Conservation (phyloP, 2,797 vertebrate genomes). For the Enteromius unitaeniatus region DNA sequence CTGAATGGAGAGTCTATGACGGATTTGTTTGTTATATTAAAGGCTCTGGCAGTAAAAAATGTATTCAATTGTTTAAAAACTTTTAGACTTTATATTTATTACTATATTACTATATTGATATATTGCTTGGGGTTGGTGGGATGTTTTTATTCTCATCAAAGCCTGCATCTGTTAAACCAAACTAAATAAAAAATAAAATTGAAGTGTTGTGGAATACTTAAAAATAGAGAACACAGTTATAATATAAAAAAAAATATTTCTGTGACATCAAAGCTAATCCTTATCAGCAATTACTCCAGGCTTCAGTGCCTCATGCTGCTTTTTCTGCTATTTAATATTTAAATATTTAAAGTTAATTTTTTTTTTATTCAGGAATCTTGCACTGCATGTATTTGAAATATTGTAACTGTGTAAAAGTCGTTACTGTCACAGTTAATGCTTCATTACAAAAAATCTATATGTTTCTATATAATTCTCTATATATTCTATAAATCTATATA, state of each 20-base stretch:
- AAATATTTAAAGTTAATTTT: neutral
- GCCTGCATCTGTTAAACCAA: neutral
- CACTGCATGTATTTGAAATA: neutral
- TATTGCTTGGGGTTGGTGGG: neutral
- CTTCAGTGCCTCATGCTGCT: neutral
- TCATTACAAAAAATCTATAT: neutral
- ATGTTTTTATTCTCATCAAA: neutral
- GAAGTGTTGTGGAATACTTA: neutral
- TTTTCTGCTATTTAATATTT: neutral
- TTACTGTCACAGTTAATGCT: neutral
- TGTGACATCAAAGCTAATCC: too few relatives aligned
- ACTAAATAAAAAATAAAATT: too few relatives aligned
- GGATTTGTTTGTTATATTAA: constrained; percentile 10
- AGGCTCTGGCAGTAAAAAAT: neutral
- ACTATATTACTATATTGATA: too few relatives aligned
- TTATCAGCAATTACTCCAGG: too few relatives aligned
- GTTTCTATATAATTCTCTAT: too few relatives aligned
- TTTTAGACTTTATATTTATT: neutral
- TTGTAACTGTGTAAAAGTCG: neutral
- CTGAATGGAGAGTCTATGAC: constrained; percentile 33
- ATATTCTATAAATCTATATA: too few relatives aligned
- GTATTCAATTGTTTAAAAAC: neutral
- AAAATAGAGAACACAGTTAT: neutral
- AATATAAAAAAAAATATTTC: too few relatives aligned
- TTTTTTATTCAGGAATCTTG: neutral